Evolutionary conservation across 1,140 invertebrate genomes (phyloP), one percentile per base, ranked within the genome.

Genomic region (Anthonomus grandis): DNA sequence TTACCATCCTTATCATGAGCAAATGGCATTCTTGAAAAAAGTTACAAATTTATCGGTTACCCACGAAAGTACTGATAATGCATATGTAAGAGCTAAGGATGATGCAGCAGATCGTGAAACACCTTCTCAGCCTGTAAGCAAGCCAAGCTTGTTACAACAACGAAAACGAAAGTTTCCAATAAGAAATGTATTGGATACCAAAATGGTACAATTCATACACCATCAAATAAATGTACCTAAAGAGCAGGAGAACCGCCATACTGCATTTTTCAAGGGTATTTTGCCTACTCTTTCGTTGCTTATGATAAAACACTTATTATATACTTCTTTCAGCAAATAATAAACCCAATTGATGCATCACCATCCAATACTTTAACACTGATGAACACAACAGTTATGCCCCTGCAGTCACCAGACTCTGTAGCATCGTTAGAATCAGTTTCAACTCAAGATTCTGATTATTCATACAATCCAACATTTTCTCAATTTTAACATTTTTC

Each of bases 251-350:
- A 21, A 21, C 17, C 47, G 47, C 27, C 47, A 50, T 50, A 5
- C 21, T 5, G 17, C 47, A 37, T 50, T 50, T 37, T 50, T 50
- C 21, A 50, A 19, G n/a, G 23, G 47, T 37, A 50, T 50, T 50
- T 23, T 50, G 9, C 31, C 47, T 21, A 21, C 47, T 17, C 31
- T 50, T 8, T 23, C 18, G 3, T 38, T 13, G 18, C 18, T 50
- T 37, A 38, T 39, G 37, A 2, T 18, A 12, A 39, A 39, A 39
- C 37, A 39, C 15, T 39, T 13, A 2, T 39, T 39, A 4, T 13
- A n/a, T n/a, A n/a, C n/a, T 39, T 39, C 1, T 2, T 8, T 39
- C 37, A 39, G 19, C 37, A 39, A 39, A 18, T 12, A 39, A 39
- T 39, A 3, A 12, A 39, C 8, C 15, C 37, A 39, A 17, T 8